These are phyloP conservation scores for Polyodon spathula DNA, from an alignment of 2,113 vertebrate species.

Conservation along the genomic window DNA sequence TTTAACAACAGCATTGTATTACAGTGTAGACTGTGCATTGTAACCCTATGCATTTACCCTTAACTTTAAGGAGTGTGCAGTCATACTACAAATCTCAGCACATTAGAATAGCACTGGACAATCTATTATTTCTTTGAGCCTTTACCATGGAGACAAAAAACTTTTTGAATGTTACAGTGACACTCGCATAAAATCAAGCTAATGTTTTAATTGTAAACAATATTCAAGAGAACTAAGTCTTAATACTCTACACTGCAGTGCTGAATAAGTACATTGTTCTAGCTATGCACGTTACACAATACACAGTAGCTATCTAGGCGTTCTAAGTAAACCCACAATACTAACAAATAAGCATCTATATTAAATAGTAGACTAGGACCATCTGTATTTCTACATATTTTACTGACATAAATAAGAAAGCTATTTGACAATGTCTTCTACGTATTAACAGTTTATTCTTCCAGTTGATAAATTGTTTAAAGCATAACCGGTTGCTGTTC, in stretches of 20 bases:
- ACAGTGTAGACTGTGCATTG: too few species aligned
- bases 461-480: slow-evolving; percentile 20
- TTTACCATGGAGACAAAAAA: not conserved
- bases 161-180: slow-evolving; percentile 19
- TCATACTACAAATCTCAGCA: slow-evolving; percentile 3
- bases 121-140: not conserved
- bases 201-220: slow-evolving; percentile 57
- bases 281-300: slow-evolving; percentile 50
- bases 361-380: slow-evolving; percentile 42
- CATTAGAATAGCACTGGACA: too few species aligned
- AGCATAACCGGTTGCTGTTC: slow-evolving; percentile 9
- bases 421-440: slow-evolving; percentile 42
- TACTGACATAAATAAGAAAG: slow-evolving; percentile 48
- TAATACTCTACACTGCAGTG: slow-evolving; percentile 39
- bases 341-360: slow-evolving; percentile 54
- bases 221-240: too few species aligned
- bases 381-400: slow-evolving; percentile 37
- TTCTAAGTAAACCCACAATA: slow-evolving; percentile 47
- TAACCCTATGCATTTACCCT: too few species aligned
- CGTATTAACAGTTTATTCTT: slow-evolving; percentile 22
- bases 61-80: too few species aligned
- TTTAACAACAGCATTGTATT: too few species aligned
- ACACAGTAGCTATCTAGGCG: slow-evolving; percentile 46
- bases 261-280: slow-evolving; percentile 40
- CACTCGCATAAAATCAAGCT: slow-evolving; percentile 45